phyloP scores from a whole-genome alignment of 2,888 invertebrate genomes.

The Halocaridina rubra region DNA sequence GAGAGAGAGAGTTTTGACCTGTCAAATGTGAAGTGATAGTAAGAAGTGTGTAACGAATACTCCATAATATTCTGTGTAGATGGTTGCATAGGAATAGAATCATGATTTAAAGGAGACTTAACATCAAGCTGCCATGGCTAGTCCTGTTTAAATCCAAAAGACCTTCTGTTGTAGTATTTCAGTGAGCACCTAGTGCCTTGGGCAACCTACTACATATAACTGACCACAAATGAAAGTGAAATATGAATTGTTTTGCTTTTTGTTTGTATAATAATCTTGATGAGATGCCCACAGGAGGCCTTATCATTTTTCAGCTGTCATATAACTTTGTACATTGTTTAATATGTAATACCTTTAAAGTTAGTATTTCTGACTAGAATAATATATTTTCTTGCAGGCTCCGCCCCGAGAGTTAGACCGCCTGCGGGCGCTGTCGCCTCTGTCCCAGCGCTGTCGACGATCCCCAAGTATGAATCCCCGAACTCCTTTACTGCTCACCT shows the following conservation, averaged over 20 bases:
- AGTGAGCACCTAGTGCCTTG: not conserved
- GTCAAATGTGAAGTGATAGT: too few relatives aligned
- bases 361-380: not conserved
- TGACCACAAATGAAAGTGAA: not conserved
- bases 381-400: slow-evolving; percentile 2
- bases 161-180: not conserved
- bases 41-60: too few relatives aligned
- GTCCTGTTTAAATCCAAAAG: not conserved
- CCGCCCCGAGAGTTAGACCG: slow-evolving; percentile 52
- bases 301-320: not conserved
- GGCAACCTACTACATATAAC: not conserved
- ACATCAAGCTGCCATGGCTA: not conserved
- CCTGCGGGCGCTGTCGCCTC: slow-evolving; percentile 57
- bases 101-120: not conserved
- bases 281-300: too few relatives aligned
- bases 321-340: not conserved
- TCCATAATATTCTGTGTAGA: too few relatives aligned
- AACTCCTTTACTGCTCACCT: slow-evolving; percentile 35
- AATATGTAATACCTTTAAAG: not conserved
- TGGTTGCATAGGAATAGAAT: not conserved
- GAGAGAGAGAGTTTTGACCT: too few relatives aligned
- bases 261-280: too few relatives aligned
- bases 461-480: slow-evolving; percentile 50
- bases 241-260: not conserved
- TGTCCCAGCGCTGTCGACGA: slow-evolving; percentile 46